phyloP scores from a whole-genome alignment of 2,888 invertebrate species.

The Lottia scabra region DNA sequence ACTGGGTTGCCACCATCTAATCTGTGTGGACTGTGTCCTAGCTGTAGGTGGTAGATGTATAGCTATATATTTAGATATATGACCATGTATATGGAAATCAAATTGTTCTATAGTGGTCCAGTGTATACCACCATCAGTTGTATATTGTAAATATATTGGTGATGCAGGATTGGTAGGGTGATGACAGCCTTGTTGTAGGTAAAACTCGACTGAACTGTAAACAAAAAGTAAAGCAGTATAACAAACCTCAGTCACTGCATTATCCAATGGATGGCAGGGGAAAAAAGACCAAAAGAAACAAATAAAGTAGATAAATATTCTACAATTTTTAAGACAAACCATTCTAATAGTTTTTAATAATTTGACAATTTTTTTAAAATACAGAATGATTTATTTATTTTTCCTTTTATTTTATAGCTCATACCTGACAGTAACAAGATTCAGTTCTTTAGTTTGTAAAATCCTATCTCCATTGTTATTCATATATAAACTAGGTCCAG shows the following conservation, averaged over 20 bases:
- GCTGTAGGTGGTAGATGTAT: conserved; percentile 62
- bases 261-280: neutral
- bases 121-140: conserved; percentile 65
- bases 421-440: conserved; percentile 65
- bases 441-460: conserved; percentile 62
- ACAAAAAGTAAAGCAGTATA: too few relatives aligned
- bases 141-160: conserved; percentile 68
- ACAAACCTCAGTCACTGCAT: too few relatives aligned
- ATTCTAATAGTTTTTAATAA: too few relatives aligned
- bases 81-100: conserved; percentile 54
- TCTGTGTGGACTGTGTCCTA: conserved; percentile 56
- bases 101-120: conserved; percentile 69
- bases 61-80: conserved; percentile 58
- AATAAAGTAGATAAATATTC: too few relatives aligned
- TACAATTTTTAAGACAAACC: too few relatives aligned
- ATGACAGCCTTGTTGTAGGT: conserved; percentile 63
- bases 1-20: conserved; percentile 68
- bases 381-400: too few relatives aligned
- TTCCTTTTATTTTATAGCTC: conserved; percentile 17
- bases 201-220: conserved; percentile 68
- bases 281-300: neutral
- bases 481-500: conserved; percentile 63
- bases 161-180: conserved; percentile 45
- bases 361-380: too few relatives aligned
- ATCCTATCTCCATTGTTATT: conserved; percentile 61